A percentile compares a stretch with the other conserved stretches of the same genome.
Conservation (phyloP, 2,797 vertebrate species). For the Taenioides sp. region DNA sequence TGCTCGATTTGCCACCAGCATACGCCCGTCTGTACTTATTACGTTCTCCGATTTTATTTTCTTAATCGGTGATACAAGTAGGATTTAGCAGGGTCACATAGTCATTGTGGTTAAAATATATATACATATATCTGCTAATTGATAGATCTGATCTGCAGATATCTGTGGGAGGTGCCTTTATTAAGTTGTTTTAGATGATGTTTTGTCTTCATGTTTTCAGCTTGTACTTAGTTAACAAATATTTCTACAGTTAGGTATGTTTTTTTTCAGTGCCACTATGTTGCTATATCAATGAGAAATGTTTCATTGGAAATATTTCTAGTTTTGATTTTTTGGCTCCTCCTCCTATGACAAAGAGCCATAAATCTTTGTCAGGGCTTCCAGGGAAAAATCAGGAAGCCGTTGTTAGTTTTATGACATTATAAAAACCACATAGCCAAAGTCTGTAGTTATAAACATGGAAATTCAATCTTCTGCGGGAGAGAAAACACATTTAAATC, state of each 20-base stretch:
- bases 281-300: neutral
- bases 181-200: too few relatives aligned
- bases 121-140: too few relatives aligned
- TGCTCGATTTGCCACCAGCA: too few relatives aligned
- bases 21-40: too few relatives aligned
- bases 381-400: conserved; percentile 58
- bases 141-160: too few relatives aligned
- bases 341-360: neutral
- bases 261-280: neutral
- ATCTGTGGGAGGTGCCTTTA: too few relatives aligned
- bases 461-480: conserved; percentile 40
- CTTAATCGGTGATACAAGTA: too few relatives aligned
- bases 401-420: conserved; percentile 66
- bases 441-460: conserved; percentile 31
- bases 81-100: too few relatives aligned
- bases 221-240: neutral
- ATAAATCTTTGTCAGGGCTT: too few relatives aligned
- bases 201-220: too few relatives aligned
- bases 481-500: conserved; percentile 48
- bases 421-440: conserved; percentile 67
- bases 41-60: too few relatives aligned
- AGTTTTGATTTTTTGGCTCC: neutral
- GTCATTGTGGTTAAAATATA: too few relatives aligned
- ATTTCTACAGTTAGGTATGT: neutral
- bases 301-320: neutral